Base-by-base conservation (phyloP, 2,113 vertebrate genomes). In the Cryptomyrus ogoouensis region DNA sequence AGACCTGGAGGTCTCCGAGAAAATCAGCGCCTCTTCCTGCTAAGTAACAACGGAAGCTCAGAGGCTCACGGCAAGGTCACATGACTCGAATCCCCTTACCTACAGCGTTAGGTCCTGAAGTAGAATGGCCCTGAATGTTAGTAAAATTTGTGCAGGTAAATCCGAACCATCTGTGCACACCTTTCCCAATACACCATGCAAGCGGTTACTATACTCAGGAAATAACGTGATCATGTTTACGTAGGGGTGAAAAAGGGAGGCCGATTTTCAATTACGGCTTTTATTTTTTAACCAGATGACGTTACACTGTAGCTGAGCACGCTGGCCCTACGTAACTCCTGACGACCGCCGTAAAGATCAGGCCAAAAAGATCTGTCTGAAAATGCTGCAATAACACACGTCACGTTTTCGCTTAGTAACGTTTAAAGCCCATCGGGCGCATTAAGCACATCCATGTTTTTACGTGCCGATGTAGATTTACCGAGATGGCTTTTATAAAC, bases 1-100 rank as follows among this genome's bases (percentile, higher is more conserved):
- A 0, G 97, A 98, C 83, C 91, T 92, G 49, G 97, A 98, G 44
- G 95, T 97, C 8, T 97, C 98, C 0, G 97, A 97, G 94, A 98
- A 98, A 93, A 97, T 98, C 95, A 95, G 95, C 88, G 97, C 96
- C 92, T 97, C 96, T 70, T 96, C 96, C 0, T 97, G 96, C 92
- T 97, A 94, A 96, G 89, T 24, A 27, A 3, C 7, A 24, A 12
- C 58, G 27, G 39, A 12, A n/a, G 50, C 39, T 10, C 19, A 2
- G 87, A 19, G 86, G 10, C 24, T 12, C 89, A 49, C 5, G 46
- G 6, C 47, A 86, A 27, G 49, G 85, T 56, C 31, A 52, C 50
- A 21, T 21, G 13, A 13, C 58, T 24, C 80, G 24, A 80, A 7
- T 85, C 42, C 39, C 31, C 80, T 56, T 27, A 7, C 31, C 74